Evolutionary conservation across 2,888 invertebrate genomes (phyloP), one percentile per base, ranked within the genome.

Genomic region (Acholoe squamosa): DNA sequence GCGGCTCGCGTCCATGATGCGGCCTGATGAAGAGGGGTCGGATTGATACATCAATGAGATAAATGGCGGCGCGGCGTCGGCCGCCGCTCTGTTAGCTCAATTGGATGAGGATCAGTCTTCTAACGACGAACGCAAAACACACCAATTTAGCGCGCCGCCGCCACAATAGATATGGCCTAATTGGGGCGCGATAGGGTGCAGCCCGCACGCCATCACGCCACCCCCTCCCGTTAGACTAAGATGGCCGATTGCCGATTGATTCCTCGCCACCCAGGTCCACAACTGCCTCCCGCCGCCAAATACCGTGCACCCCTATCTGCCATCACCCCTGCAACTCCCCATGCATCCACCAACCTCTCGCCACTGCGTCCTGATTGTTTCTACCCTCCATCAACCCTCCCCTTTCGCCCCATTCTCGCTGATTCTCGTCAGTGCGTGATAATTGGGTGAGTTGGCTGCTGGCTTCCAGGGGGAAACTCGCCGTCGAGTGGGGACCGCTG

Each of bases 21-120:
- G 51, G n/a, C 43, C 52, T 84, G 84, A 84, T 86, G 86, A 86
- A 86, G 86, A 86, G 86, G 86, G 86, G 86, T 86, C 54, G 86
- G 56, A 86, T 86, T 86, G 86, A 86, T 86, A 86, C 86, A 56
- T 86, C 86, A 86, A 86, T 86, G 86, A 86, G 86, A 86, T 86
- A 86, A 86, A 86, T 86, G 86, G 86, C 86, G 54, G 54, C 52
- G 86, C 86, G 54, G 86, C 56, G 86, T 28, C 54, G 19, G 56
- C 28, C 25, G 54, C 86, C 54, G 86, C 54, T 54, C 86, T 86
- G 86, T 86, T 86, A 86, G 86, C 86, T 56, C 86, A 86, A 86
- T 86, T 86, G 86, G 86, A 86, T 86, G 86, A 86, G 86, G 86
- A 86, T 86, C 86, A 52, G 25, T 86, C 86, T 86, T 86, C 86